Base-by-base conservation (phyloP, 2,797 vertebrate genomes). In the Sebastes ruberrimus region DNA sequence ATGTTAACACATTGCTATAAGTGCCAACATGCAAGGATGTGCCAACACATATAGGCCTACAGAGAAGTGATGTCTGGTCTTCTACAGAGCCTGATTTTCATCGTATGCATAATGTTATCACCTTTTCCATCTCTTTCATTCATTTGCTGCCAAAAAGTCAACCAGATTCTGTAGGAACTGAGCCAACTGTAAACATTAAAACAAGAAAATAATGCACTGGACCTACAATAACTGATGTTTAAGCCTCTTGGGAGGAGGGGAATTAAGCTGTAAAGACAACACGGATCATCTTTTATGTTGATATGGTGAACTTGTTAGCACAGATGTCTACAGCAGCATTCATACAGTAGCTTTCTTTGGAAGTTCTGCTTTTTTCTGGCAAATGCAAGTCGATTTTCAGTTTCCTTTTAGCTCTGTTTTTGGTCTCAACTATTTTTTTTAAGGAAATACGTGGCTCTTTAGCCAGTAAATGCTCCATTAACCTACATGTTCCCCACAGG, bases 1-100 rank as follows among this genome's bases (percentile, higher is more conserved):
- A 82, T 27, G 80, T 81, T 76, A 71, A 86, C 71, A 69, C 78
- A 80, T 70, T 67, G 23, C 61, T 62, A 20, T 60, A 62, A 42
- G 62, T 70, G 71, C 70, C 76, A 83, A 74, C 64, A 78, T 71
- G 42, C 76, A 25, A 68, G 66, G 55, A 66, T 81, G 80, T 60
- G 57, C 68, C 60, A 79, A 83, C 79, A 65, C 73, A 63, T 42
- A 42, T 49, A 22, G 60, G 32, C 20, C 30, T 6, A 33, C 74
- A 76, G 53, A 74, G 25, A 74, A 57, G 52, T 27, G 35, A 73
- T 75, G 68, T 72, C 74, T 69, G 42, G 10, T 74, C 62, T 78
- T 59, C 27, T 14, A 18, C 52, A 22, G 27, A 55, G 18, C 5
- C 69, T 27, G 57, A 13, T 70, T 63, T 69, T 62, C 13, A 22